phyloP scores from a whole-genome alignment of 2,888 invertebrate species.

The Cosmia pyralina region DNA sequence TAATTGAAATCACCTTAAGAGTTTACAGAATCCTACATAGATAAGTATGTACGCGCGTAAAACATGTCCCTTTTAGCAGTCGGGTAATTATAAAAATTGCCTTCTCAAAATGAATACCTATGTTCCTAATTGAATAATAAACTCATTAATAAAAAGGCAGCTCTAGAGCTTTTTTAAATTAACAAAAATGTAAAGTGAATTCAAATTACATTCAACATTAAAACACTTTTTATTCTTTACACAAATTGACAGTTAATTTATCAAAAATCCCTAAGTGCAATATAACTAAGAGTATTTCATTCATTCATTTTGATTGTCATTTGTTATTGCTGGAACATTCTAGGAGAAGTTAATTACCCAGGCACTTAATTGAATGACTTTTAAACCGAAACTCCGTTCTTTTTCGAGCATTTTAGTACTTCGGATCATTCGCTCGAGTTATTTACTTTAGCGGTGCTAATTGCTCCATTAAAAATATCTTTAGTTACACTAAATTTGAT shows the following conservation, averaged over 20 bases:
- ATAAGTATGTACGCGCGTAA: not conserved
- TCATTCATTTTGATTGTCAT: constrained; percentile 49
- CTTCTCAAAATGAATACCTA: constrained; percentile 11
- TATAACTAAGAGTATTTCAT: constrained; percentile 37
- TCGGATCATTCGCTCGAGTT: constrained; percentile 28
- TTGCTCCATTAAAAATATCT: constrained; percentile 47
- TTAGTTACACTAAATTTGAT: constrained; percentile 48
- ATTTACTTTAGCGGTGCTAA: constrained; percentile 51
- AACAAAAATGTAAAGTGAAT: constrained; percentile 33
- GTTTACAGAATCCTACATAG: accelerated
- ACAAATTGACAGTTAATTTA: constrained; percentile 52
- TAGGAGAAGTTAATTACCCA: constrained; percentile 54
- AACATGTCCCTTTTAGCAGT: not conserved
- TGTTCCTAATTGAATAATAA: constrained; percentile 38
- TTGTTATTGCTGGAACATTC: constrained; percentile 51
- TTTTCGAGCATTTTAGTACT: constrained; percentile 44
- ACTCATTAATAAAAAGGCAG: constrained; percentile 26
- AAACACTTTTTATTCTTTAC: constrained; percentile 27
- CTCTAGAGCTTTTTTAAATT: constrained; percentile 9
- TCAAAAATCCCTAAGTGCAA: constrained; percentile 41
- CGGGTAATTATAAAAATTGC: constrained; percentile 5
- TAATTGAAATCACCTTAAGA: not conserved
- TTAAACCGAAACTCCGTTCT: constrained; percentile 47
- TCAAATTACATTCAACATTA: constrained; percentile 41
- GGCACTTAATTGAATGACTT: constrained; percentile 60